Evolutionary conservation across 2,888 invertebrate genomes (phyloP), one percentile per base, ranked within the genome.

Genomic region (Lochmaea capreae): DNA sequence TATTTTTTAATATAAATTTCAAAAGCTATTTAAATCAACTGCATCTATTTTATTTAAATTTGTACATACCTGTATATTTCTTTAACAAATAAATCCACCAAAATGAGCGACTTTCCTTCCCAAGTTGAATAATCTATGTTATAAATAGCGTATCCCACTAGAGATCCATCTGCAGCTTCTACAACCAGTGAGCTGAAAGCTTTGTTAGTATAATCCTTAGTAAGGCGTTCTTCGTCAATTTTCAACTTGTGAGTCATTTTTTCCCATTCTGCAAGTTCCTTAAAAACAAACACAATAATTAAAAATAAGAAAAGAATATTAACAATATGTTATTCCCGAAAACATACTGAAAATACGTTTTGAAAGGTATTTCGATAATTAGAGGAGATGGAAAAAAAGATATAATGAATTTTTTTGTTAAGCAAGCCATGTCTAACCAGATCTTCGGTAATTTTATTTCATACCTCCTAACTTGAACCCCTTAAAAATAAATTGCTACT

Each of bases 1-100:
- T n/a, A n/a, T n/a, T n/a, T n/a, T n/a, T n/a, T n/a, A n/a, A n/a
- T n/a, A n/a, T n/a, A n/a, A n/a, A n/a, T n/a, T n/a, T n/a, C n/a
- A n/a, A n/a, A n/a, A n/a, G n/a, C n/a, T n/a, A n/a, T n/a, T n/a
- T n/a, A n/a, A n/a, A n/a, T n/a, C 22, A 22, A 22, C 22, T 26
- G 26, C 26, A 33, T 33, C 33, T 33, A 33, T 33, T 33, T 33
- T 33, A 33, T 33, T 33, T 5, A 33, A 33, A 33, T 33, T 33
- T 33, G 33, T 26, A 5, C 67, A 33, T 49, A 72, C 74, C 97
- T 89, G 84, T 90, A 90, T 1, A 87, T 85, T 0, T 90, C 89
- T 16, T 91, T 90, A 2, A 97, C 93, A 85, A 94, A 97, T 42
- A 97, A 84, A 86, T 97, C 97, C 87, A 97, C 97, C 71, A 98